Evolutionary conservation across 2,797 vertebrate species (phyloP).

Genomic region (Acipenser oxyrinchus): DNA sequence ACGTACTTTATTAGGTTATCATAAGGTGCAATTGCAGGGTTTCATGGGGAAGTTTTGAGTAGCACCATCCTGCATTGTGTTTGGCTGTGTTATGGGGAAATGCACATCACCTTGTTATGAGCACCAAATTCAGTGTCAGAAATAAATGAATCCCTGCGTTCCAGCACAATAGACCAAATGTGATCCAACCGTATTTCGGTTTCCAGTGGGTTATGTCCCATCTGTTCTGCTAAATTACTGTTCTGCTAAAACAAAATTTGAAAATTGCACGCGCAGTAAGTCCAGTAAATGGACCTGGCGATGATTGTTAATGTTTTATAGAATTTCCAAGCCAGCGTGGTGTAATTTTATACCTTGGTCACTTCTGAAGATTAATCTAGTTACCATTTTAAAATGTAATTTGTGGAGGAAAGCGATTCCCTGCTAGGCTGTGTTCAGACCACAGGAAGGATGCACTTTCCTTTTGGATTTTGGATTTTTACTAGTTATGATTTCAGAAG

Average conservation of each 20-base stretch:
- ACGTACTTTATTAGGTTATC: too few species aligned
- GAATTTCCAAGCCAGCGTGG: constrained; percentile 25
- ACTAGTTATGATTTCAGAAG: too few species aligned
- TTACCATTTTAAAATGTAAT: constrained; percentile 22
- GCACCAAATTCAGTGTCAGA: constrained; percentile 23
- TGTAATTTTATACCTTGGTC: constrained; percentile 15
- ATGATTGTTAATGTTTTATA: constrained; percentile 33
- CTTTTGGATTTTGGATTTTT: too few species aligned
- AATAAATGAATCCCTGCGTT: constrained; percentile 13
- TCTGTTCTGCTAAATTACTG: not conserved
- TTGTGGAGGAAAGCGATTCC: constrained; percentile 4
- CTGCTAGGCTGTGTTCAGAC: not conserved
- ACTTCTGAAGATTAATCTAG: constrained; percentile 1
- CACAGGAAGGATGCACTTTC: too few species aligned
- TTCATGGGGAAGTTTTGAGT: too few species aligned
- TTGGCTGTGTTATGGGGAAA: constrained; percentile 22
- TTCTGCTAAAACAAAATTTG: not conserved
- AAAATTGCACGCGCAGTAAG: constrained; percentile 6
- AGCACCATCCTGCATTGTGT: constrained; percentile 12
- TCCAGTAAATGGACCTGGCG: not conserved
- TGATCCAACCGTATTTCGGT: not conserved
- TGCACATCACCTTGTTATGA: constrained; percentile 11
- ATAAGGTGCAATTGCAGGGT: too few species aligned
- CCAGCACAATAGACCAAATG: too few species aligned
- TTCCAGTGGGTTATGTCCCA: not conserved